Evolutionary conservation across 1,140 invertebrate genomes (phyloP).

Genomic region (Drosophila lini): DNA sequence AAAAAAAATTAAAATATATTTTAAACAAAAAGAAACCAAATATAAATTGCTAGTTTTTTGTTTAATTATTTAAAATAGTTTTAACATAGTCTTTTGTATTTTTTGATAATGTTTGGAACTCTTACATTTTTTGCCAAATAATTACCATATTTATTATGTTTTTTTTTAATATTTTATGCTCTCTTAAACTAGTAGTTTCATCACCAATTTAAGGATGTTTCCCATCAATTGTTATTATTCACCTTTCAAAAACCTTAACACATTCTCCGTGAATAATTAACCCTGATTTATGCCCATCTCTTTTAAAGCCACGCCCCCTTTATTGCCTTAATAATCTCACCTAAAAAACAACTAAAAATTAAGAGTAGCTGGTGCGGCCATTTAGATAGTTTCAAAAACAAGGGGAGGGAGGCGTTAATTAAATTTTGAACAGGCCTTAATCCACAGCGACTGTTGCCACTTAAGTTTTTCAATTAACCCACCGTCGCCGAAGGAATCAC

Average conservation of each 20-base stretch:
- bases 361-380: neutral
- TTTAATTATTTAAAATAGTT: neutral
- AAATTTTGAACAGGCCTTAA: slow-evolving; percentile 80
- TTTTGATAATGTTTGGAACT: neutral
- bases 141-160: neutral
- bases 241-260: neutral
- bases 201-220: neutral
- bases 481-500: slow-evolving; percentile 1
- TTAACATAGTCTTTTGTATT: neutral
- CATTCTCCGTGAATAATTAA: slow-evolving; percentile 16
- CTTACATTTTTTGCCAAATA: neutral
- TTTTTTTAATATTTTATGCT: too few species aligned
- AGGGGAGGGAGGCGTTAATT: slow-evolving; percentile 66
- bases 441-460: slow-evolving; percentile 77
- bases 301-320: slow-evolving; percentile 25
- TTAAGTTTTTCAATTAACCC: slow-evolving; percentile 82
- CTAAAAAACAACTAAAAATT: too few species aligned
- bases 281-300: slow-evolving; percentile 6
- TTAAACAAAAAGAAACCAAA: neutral
- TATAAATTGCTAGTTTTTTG: neutral
- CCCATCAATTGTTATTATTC: neutral
- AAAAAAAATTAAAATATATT: neutral
- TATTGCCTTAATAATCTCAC: slow-evolving; percentile 6
- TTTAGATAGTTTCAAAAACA: slow-evolving; percentile 57
- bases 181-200: neutral